These are phyloP conservation scores for Cynodonichthys magdalenae DNA, from an alignment of 2,797 vertebrate genomes.

Conservation along the genomic window DNA sequence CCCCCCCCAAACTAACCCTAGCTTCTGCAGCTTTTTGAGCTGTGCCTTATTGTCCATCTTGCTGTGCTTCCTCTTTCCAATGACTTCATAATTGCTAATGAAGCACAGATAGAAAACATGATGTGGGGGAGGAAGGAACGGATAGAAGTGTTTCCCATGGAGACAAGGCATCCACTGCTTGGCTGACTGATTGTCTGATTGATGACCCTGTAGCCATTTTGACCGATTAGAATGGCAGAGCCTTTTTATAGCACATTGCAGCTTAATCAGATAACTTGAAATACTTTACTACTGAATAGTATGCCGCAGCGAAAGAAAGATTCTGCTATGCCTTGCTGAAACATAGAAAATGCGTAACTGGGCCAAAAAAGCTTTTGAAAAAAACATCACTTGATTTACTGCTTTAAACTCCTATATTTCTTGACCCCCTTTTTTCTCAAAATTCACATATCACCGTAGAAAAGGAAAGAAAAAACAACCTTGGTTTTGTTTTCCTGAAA, in stretches of 20 bases:
- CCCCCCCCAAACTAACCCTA: not conserved
- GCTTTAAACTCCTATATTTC: constrained; percentile 20
- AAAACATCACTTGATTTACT: constrained; percentile 8
- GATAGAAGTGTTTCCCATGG: constrained; percentile 60
- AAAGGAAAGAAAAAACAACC: constrained; percentile 4
- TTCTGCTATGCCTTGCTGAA: constrained; percentile 16
- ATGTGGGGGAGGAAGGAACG: constrained; percentile 44
- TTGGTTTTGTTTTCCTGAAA: not conserved
- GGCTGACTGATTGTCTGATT: constrained; percentile 62
- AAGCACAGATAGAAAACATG: constrained; percentile 51
- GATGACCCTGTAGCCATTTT: constrained; percentile 61
- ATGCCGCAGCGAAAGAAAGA: constrained; percentile 5
- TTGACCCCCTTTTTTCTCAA: constrained; percentile 16
- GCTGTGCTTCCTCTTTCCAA: constrained; percentile 63
- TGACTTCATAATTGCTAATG: constrained; percentile 71
- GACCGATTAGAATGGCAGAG: constrained; percentile 53
- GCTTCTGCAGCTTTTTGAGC: constrained; percentile 39
- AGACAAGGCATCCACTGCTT: constrained; percentile 47
- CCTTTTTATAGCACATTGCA: constrained; percentile 49
- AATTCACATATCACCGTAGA: constrained; percentile 14
- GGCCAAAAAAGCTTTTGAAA: constrained; percentile 2
- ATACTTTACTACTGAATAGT: constrained; percentile 10
- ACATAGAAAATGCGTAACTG: constrained; percentile 8
- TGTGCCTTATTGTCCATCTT: constrained; percentile 55
- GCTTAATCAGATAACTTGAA: constrained; percentile 24